Percentiles rank a stretch among this genome's conserved stretches.
These are phyloP conservation scores for Frieseomelitta varia DNA, from an alignment of 1,140 invertebrate species.

Conservation along the genomic window DNA sequence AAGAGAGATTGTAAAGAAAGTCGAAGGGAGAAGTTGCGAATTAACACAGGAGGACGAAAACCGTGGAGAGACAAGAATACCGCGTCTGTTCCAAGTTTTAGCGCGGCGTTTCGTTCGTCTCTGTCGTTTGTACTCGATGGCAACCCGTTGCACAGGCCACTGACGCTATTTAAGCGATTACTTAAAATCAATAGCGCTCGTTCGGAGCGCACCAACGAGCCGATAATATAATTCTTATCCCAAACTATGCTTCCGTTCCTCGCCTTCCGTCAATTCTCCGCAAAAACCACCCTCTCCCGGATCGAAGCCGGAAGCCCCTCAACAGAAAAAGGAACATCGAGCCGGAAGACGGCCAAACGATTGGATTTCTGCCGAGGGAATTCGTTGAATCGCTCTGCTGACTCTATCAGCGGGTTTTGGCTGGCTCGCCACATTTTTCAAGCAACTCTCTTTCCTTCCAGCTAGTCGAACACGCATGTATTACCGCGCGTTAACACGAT, in stretches of 20 bases:
- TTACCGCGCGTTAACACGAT: constrained; percentile 18
- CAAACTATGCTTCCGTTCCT: neutral
- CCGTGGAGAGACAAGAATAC: too few species aligned
- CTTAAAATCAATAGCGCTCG: constrained; percentile 75
- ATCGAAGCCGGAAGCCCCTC: neutral
- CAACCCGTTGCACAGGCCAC: constrained; percentile 61
- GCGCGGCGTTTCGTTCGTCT: constrained; percentile 24
- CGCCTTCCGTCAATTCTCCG: neutral
- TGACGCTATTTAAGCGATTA: constrained; percentile 74
- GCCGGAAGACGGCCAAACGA: too few species aligned
- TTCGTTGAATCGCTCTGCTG: constrained; percentile 10
- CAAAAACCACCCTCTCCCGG: neutral
- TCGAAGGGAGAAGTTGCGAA: neutral
- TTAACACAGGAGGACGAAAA: neutral
- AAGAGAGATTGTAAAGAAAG: neutral
- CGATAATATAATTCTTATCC: constrained; percentile 35
- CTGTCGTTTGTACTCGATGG: constrained; percentile 48
- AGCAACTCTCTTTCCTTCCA: neutral
- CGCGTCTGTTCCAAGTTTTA: neutral
- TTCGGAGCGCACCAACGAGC: constrained; percentile 43
- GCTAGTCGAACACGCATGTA: neutral
- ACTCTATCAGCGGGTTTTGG: constrained; percentile 27
- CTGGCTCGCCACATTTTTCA: constrained; percentile 12
- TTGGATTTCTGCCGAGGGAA: constrained; percentile 8
- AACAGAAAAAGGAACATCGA: neutral